Evolutionary conservation across 2,797 vertebrate genomes (phyloP).

Genomic region (Cossypha niveicapilla): DNA sequence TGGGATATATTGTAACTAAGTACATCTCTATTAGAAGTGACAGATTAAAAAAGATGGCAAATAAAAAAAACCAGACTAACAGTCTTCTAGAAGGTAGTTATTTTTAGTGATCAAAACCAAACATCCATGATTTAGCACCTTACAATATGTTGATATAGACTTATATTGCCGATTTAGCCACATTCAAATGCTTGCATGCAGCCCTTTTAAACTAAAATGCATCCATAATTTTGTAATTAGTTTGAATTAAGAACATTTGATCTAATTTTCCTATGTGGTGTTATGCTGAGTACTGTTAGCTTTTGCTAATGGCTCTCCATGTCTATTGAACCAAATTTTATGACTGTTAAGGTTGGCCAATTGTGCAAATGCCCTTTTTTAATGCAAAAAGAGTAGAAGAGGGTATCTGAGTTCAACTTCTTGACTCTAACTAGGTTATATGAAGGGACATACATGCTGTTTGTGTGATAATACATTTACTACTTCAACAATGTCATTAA

Average conservation of each 20-base stretch:
- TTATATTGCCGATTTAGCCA: not conserved
- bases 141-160: not conserved
- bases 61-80: not conserved
- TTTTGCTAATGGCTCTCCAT: slow-evolving; percentile 1
- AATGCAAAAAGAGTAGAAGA: not conserved
- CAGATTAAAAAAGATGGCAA: slow-evolving; percentile 52
- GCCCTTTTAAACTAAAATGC: not conserved
- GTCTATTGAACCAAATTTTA: not conserved
- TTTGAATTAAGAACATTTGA: slow-evolving; percentile 14
- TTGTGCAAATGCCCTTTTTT: not conserved
- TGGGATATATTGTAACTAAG: slow-evolving; percentile 32
- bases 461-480: not conserved
- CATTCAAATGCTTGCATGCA: not conserved
- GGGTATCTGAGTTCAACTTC: not conserved
- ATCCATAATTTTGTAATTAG: not conserved
- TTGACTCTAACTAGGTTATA: not conserved
- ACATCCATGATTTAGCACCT: slow-evolving; percentile 26
- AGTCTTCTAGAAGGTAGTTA: slow-evolving; percentile 44
- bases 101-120: slow-evolving; percentile 54
- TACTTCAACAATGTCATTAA: not conserved
- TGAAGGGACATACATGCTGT: not conserved
- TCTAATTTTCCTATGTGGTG: not conserved
- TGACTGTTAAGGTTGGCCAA: not conserved
- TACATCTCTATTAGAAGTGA: slow-evolving; percentile 55
- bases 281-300: not conserved